These are phyloP conservation scores for Microctenopoma steveboyesi DNA, from an alignment of 2,797 vertebrate species.

Conservation along the genomic window DNA sequence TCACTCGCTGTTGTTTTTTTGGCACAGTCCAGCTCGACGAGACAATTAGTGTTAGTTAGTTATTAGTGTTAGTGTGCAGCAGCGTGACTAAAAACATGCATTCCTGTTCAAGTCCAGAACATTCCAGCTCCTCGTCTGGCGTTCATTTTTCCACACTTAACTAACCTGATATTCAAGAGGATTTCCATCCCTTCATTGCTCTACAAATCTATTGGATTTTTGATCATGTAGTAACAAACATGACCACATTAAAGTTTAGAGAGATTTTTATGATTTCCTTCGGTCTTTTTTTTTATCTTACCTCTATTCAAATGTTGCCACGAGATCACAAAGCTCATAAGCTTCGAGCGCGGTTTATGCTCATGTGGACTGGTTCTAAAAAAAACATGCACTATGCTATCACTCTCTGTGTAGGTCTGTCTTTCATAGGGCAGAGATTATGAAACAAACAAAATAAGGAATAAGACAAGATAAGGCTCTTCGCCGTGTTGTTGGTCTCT, in stretches of 20 bases:
- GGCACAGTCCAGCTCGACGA: slow-evolving; percentile 46
- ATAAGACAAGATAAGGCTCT: slow-evolving; percentile 33
- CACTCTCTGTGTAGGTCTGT: slow-evolving; percentile 41
- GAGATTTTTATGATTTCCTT: slow-evolving; percentile 15
- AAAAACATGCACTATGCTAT: slow-evolving; percentile 60
- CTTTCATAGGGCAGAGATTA: slow-evolving; percentile 33
- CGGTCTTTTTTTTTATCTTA: slow-evolving; percentile 19
- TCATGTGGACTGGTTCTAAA: slow-evolving; percentile 47
- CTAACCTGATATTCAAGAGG: slow-evolving; percentile 39
- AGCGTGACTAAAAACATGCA: slow-evolving; percentile 68
- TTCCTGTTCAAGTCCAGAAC: slow-evolving; percentile 76
- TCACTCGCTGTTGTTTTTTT: slow-evolving; percentile 39
- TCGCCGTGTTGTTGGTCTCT: slow-evolving; percentile 24
- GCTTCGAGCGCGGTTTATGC: slow-evolving; percentile 53
- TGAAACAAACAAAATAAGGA: neutral
- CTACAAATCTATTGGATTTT: slow-evolving; percentile 50
- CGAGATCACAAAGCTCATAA: slow-evolving; percentile 43
- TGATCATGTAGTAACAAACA: slow-evolving; percentile 41
- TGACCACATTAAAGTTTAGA: slow-evolving; percentile 26
- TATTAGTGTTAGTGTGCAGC: slow-evolving; percentile 32
- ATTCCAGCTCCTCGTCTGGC: slow-evolving; percentile 75
- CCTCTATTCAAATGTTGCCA: slow-evolving; percentile 35
- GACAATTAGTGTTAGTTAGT: slow-evolving; percentile 31
- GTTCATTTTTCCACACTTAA: slow-evolving; percentile 58
- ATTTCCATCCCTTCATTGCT: slow-evolving; percentile 48